Conservation (phyloP, 1,140 invertebrate genomes). For the Drosophila repletoides region DNA sequence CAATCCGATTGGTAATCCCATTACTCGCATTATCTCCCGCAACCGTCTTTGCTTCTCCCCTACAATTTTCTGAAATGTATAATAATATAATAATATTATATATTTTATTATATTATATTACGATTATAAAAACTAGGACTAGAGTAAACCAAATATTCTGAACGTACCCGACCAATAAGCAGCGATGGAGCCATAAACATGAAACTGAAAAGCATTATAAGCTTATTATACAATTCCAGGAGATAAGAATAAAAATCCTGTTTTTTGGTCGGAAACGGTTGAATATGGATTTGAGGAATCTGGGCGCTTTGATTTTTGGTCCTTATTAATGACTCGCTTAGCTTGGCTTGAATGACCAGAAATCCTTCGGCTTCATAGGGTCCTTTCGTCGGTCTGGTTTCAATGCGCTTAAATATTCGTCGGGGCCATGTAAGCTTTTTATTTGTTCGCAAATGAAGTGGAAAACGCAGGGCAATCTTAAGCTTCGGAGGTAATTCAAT, state of each 20-base stretch:
- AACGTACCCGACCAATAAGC: conserved; percentile 19
- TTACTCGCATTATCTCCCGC: conserved; percentile 92
- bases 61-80: conserved; percentile 82
- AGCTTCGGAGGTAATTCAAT: conserved; percentile 5
- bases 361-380: conserved; percentile 24
- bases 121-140: too few relatives aligned
- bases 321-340: conserved; percentile 26
- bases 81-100: not conserved
- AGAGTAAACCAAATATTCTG: too few relatives aligned
- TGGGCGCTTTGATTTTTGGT: not conserved
- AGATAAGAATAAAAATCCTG: not conserved
- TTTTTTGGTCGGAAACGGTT: conserved; percentile 9
- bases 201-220: conserved; percentile 12
- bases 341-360: conserved; percentile 17
- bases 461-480: conserved; percentile 32
- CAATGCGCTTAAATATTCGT: not conserved
- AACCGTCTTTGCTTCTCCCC: conserved; percentile 85
- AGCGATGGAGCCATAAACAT: conserved; percentile 21
- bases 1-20: conserved; percentile 90
- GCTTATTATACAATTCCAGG: not conserved
- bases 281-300: conserved; percentile 13
- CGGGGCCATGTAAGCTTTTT: conserved; percentile 1
- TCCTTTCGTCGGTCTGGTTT: not conserved
- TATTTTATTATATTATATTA: too few relatives aligned
- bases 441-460: not conserved